These are phyloP conservation scores for Labeo rohita DNA, from an alignment of 2,113 vertebrate genomes.

Conservation along the genomic window DNA sequence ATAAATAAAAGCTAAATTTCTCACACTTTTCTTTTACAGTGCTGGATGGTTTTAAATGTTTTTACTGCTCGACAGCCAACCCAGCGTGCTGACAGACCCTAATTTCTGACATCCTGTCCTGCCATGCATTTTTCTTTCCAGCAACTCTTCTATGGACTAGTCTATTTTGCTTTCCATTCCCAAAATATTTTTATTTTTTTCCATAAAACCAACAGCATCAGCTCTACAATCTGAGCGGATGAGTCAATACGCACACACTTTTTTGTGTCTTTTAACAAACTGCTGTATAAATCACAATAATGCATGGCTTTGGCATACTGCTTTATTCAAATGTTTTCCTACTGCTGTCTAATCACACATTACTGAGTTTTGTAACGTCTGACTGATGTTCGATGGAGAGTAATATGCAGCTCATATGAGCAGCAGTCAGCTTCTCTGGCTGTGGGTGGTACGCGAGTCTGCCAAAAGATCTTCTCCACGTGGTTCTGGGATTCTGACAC, in stretches of 20 bases:
- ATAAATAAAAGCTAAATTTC: too few relatives aligned
- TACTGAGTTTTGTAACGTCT: conserved; percentile 60
- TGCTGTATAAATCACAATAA: neutral
- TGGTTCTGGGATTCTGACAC: neutral
- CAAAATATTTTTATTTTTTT: neutral
- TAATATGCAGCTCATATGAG: conserved; percentile 60
- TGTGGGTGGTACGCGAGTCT: conserved; percentile 61
- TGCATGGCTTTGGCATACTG: neutral
- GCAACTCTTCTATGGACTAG: neutral
- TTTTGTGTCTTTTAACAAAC: neutral
- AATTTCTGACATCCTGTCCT: conserved; percentile 5
- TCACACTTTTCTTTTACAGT: too few relatives aligned
- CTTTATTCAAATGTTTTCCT: neutral
- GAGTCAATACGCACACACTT: too few relatives aligned
- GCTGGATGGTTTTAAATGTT: too few relatives aligned
- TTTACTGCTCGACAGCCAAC: neutral
- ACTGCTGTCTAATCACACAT: conserved; percentile 61
- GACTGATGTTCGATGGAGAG: conserved; percentile 57
- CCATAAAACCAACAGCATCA: neutral
- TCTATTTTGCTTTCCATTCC: neutral
- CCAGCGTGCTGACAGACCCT: too few relatives aligned
- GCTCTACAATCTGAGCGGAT: neutral
- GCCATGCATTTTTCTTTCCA: conserved; percentile 45
- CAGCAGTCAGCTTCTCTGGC: conserved; percentile 59
- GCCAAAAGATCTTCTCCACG: conserved; percentile 33